Evolutionary conservation across 2,113 vertebrate species (phyloP), one percentile per base, ranked within the genome.

Genomic region (Vulpes lagopus): DNA sequence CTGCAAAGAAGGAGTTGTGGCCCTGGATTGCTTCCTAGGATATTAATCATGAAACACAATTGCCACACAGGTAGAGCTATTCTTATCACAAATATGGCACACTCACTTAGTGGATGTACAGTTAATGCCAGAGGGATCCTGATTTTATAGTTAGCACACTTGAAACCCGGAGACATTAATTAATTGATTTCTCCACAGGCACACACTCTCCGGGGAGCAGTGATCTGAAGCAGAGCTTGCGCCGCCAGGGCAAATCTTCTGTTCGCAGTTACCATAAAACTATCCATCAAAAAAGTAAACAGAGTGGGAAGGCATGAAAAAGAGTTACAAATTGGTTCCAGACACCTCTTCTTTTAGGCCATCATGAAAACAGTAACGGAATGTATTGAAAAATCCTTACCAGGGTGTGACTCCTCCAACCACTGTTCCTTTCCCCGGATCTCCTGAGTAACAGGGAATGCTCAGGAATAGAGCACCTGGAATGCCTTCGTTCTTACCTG

Each of bases 291-390:
- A 91, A 82, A 69, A 78, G 57, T n/a, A 9, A 65, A 17, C 55
- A 38, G 35, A 16, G 27, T 20, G 2, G 51, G 23, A 57, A 94
- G 59, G 35, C 17, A 57, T 16, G 65, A 91, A 65, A 95, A 64
- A 82, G 69, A 65, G 25, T 67, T 57, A 67, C 51, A 67, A 94
- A 88, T 62, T 73, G 27, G 84, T 74, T 80, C 94, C 88, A 92
- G 94, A 49, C 38, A 55, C 55, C 49, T 27, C 14, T n/a, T 91
- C 79, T 92, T 57, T 25, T 51, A 60, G 62, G 25, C 15, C 65
- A n/a, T 65, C 12, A 38, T 92, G 79, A 84, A 94, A 94, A 82
- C 2, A 80, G 64, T 92, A 85, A 83, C 87, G 55, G 25, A 83
- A 59, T 15, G 89, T 78, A 73, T 49, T 90, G 69, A 30, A 71